Base-by-base conservation (phyloP, 37 sponge, comb jelly and placozoan species). In the Cladorhizidae sp. region DNA sequence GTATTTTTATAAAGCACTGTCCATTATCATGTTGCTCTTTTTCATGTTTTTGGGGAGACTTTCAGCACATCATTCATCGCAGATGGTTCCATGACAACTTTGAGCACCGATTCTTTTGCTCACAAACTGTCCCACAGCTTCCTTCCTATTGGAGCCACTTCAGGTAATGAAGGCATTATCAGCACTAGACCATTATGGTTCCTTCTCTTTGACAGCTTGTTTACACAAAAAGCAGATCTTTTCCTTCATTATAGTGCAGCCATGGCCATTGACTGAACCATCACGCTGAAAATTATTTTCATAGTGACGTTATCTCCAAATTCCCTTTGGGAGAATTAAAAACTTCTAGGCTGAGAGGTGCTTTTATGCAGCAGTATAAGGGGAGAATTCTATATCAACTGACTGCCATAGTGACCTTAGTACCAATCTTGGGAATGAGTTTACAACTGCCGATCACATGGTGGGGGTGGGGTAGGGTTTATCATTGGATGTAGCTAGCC, bases 101-200 rank as follows among this genome's bases (percentile, higher is more conserved):
- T n/a, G 62, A 29, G 69, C 74, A 79, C 80, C 23, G 87, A 32
- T 17, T 86, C 75, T 57, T 79, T 79, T 57, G 79, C 75, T 21
- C 87, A 87, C 35, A 62, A 84, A 84, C 67, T 79, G 79, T 28
- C 12, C 25, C 11, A 41, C 38, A 37, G 86, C 86, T 45, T 86
- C 80, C 37, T 72, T 86, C 80, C 80, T 65, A 61, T 86, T 73
- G 9, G 40, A 49, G 50, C 79, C 73, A 23, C 87, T 80, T 64
- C 26, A n/a, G 9, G 75, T 63, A 37, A 80, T 38, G n/a, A n/a
- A n/a, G n/a, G 57, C 31, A 20, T 84, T 29, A 52, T 73, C 75
- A 41, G 40, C 38, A n/a, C 33, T 25, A 54, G 21, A 52, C 67
- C 58, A 79, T 65, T 86, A 67, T 25, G 70, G 38, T 45, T 79